Conservation (phyloP, 2,888 invertebrate genomes). For the Lutraria lutraria region DNA sequence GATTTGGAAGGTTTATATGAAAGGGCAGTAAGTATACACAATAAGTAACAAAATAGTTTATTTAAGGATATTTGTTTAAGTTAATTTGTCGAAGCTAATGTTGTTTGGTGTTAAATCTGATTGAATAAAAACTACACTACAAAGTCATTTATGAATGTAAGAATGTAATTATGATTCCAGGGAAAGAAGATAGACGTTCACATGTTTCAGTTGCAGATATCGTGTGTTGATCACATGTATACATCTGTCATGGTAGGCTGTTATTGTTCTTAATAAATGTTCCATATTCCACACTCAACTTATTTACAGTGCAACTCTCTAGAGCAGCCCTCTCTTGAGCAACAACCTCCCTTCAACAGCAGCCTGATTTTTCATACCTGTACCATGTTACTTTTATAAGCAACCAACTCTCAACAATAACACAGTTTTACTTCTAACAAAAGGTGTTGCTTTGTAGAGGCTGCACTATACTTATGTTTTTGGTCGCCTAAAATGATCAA, state of each 20-base stretch:
- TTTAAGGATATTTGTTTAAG: background rate
- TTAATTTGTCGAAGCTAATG: background rate
- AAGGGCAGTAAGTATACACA: conserved; percentile 36
- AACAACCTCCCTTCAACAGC: too few relatives aligned
- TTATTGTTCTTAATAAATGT: background rate
- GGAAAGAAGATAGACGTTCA: conserved; percentile 28
- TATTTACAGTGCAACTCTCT: too few relatives aligned
- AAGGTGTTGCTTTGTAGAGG: too few relatives aligned
- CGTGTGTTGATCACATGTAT: conserved; percentile 10
- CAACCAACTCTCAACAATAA: too few relatives aligned
- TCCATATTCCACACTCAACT: too few relatives aligned
- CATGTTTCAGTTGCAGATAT: conserved; percentile 26
- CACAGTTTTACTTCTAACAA: too few relatives aligned
- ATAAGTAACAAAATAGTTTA: too few relatives aligned
- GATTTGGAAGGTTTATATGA: conserved; percentile 55
- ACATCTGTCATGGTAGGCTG: background rate
- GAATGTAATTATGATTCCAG: background rate
- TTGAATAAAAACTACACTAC: background rate
- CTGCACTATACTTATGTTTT: background rate
- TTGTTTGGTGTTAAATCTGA: background rate
- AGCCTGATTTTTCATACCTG: too few relatives aligned
- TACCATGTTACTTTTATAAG: too few relatives aligned
- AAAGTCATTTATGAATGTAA: background rate
- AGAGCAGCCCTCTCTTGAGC: too few relatives aligned
- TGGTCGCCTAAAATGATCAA: background rate